Conservation (phyloP, 2,888 invertebrate species). For the Yponomeuta malinellus region DNA sequence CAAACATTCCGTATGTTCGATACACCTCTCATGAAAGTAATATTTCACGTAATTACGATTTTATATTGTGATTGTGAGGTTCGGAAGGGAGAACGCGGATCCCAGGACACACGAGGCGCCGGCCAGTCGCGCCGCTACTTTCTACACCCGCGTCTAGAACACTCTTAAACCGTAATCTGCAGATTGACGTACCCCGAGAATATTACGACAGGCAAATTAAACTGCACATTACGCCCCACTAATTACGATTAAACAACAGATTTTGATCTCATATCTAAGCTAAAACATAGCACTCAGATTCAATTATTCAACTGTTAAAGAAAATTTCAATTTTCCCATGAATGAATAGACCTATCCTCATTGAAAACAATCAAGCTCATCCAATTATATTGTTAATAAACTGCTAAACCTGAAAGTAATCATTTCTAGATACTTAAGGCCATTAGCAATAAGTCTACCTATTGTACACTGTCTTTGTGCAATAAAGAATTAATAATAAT, state of each 20-base stretch:
- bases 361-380: no score
- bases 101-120: constrained; percentile 72
- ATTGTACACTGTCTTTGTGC: no score
- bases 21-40: constrained; percentile 2
- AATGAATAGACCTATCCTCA: no score
- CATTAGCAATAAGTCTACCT: no score
- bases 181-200: constrained; percentile 68
- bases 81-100: constrained; percentile 56
- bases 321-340: no score
- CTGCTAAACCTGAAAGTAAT: no score
- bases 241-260: constrained; percentile 11
- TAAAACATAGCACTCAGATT: no score
- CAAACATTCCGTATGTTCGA: not conserved
- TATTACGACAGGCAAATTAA: constrained; percentile 68
- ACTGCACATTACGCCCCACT: constrained; percentile 44
- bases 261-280: not conserved
- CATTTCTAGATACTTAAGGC: no score
- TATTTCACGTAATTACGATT: constrained; percentile 10
- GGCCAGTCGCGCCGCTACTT: constrained; percentile 71
- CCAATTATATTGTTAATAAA: no score
- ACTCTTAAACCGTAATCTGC: constrained; percentile 71
- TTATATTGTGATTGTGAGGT: constrained; percentile 11
- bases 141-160: constrained; percentile 72
- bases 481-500: no score
- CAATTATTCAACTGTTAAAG: no score